phyloP scores from a whole-genome alignment of 2,797 vertebrate genomes.

The Zalophus californianus region DNA sequence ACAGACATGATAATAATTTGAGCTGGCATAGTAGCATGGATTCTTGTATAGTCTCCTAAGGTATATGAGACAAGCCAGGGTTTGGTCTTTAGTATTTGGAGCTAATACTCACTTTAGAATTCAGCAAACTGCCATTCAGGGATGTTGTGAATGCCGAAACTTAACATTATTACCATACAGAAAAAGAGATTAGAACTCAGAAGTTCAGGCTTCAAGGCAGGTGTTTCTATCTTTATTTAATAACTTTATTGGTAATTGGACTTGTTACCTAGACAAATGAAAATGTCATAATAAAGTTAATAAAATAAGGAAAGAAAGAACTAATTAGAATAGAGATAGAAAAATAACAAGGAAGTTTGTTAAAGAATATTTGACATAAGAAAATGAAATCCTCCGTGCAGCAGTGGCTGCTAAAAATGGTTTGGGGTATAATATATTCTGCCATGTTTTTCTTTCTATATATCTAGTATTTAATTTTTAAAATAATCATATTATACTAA shows the following conservation, averaged over 20 bases:
- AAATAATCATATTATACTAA: background rate
- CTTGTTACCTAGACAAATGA: background rate
- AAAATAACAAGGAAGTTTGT: background rate
- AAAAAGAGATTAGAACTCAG: background rate
- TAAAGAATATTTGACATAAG: background rate
- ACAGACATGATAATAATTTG: background rate
- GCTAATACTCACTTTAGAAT: background rate
- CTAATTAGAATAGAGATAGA: background rate
- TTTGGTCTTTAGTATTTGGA: background rate
- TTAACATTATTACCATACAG: background rate
- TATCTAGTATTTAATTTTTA: background rate
- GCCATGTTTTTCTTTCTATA: background rate
- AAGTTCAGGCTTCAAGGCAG: background rate
- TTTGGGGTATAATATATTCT: background rate
- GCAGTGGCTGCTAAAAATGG: background rate
- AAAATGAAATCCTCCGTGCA: background rate
- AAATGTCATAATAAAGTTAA: background rate
- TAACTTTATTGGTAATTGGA: background rate
- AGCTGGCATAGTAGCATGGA: background rate
- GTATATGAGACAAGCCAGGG: background rate
- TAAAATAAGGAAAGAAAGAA: slow-evolving; percentile 20
- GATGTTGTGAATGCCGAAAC: background rate
- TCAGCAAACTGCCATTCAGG: background rate
- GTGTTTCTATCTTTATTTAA: background rate
- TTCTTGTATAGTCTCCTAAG: background rate